A percentile compares a stretch with the other conserved stretches of the same genome.
phyloP scores from a whole-genome alignment of 2,888 invertebrate species.

The Elmis aenea region DNA sequence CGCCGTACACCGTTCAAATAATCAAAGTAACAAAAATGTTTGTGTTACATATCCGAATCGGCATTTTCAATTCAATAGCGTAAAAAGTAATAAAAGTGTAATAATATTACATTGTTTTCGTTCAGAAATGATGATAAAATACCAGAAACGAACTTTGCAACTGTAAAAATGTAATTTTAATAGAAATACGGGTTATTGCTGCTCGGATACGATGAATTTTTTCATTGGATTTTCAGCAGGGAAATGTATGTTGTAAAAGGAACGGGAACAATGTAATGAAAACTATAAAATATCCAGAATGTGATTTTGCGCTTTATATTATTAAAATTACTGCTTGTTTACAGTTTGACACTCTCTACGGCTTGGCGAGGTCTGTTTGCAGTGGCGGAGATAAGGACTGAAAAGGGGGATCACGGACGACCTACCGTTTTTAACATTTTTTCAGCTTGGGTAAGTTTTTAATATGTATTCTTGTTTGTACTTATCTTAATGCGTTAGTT shows the following conservation, averaged over 20 bases:
- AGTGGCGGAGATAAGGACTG: constrained; percentile 20
- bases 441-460: constrained; percentile 15
- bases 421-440: constrained; percentile 4
- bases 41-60: constrained; percentile 31
- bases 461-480: no score
- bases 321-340: constrained; percentile 32
- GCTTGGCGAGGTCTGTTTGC: constrained; percentile 17
- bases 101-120: constrained; percentile 42
- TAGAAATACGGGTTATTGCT: constrained; percentile 35
- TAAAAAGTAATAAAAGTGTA: constrained; percentile 37
- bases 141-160: constrained; percentile 39
- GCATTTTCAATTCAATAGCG: constrained; percentile 37
- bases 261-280: constrained; percentile 34
- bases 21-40: constrained; percentile 18
- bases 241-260: constrained; percentile 31
- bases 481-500: no score
- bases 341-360: constrained; percentile 23
- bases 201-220: constrained; percentile 32
- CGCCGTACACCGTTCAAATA: no score
- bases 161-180: constrained; percentile 41
- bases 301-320: constrained; percentile 23
- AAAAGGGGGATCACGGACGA: constrained; percentile 18
- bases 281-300: constrained; percentile 33
- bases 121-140: constrained; percentile 40
- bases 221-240: constrained; percentile 32